phyloP scores from a whole-genome alignment of 1,140 invertebrate genomes.

The Argopecten irradians region DNA sequence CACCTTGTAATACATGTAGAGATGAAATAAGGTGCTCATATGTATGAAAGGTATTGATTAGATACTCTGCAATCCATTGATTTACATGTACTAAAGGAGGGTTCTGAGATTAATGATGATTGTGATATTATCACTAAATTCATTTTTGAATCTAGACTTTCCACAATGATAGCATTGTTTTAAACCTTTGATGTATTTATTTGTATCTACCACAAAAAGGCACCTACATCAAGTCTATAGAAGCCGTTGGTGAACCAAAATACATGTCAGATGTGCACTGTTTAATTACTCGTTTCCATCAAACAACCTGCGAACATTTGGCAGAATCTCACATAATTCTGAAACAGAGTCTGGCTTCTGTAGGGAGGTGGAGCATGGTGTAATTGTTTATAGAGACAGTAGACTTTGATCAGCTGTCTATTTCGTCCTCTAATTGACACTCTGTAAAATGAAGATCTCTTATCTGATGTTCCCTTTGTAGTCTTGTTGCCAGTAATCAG shows the following conservation, averaged over 20 bases:
- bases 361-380: not conserved
- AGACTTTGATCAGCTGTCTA: not conserved
- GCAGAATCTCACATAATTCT: not conserved
- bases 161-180: no score
- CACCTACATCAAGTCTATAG: no score
- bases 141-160: no score
- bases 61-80: no score
- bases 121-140: no score
- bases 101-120: no score
- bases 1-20: no score
- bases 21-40: no score
- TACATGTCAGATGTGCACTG: not conserved
- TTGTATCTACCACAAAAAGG: no score
- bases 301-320: not conserved
- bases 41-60: no score
- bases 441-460: not conserved
- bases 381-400: not conserved
- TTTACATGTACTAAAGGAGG: no score
- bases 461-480: not conserved
- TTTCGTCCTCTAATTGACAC: not conserved
- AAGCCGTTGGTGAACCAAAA: not conserved
- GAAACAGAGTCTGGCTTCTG: not conserved
- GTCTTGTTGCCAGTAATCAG: not conserved
- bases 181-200: no score
- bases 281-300: not conserved